phyloP scores from a whole-genome alignment of 2,888 invertebrate genomes.

The Drosophila algonquin region DNA sequence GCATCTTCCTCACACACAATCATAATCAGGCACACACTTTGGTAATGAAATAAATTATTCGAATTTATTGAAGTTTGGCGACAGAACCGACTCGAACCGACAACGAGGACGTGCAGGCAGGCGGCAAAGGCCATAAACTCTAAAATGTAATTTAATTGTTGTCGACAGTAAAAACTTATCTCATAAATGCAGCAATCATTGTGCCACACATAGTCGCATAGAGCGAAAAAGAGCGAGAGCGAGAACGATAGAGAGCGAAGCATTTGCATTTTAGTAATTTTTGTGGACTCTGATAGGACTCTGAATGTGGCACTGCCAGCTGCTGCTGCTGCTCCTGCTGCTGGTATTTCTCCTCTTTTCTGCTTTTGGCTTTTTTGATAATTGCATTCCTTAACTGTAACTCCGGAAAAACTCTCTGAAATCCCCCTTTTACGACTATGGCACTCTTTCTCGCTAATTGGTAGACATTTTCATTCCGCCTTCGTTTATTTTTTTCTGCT shows the following conservation, averaged over 20 bases:
- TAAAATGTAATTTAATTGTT: slow-evolving; percentile 75
- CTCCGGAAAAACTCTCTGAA: slow-evolving; percentile 8
- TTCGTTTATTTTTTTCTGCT: slow-evolving; percentile 8
- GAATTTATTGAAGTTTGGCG: slow-evolving; percentile 68
- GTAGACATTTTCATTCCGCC: slow-evolving; percentile 55
- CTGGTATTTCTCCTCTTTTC: background rate
- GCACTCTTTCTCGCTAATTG: slow-evolving; percentile 52
- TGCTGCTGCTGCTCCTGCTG: background rate
- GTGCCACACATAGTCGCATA: slow-evolving; percentile 27
- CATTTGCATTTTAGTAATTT: slow-evolving; percentile 40
- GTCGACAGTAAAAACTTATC: slow-evolving; percentile 66
- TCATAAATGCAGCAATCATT: slow-evolving; percentile 71
- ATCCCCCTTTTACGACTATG: slow-evolving; percentile 5
- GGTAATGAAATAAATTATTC: slow-evolving; percentile 68
- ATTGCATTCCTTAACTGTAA: slow-evolving; percentile 48
- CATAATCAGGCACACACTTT: slow-evolving; percentile 18
- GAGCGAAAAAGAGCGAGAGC: background rate
- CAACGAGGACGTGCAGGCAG: slow-evolving; percentile 17
- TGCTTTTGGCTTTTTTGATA: slow-evolving; percentile 46
- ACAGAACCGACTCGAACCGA: slow-evolving; percentile 35
- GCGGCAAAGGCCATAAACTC: slow-evolving; percentile 58
- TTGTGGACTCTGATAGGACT: slow-evolving; percentile 26
- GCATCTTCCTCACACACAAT: slow-evolving; percentile 1
- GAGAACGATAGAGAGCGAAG: background rate
- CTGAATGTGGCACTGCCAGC: slow-evolving; percentile 5